These are phyloP conservation scores for Rhopalosiphum padi DNA, from an alignment of 1,140 invertebrate genomes.

Conservation along the genomic window DNA sequence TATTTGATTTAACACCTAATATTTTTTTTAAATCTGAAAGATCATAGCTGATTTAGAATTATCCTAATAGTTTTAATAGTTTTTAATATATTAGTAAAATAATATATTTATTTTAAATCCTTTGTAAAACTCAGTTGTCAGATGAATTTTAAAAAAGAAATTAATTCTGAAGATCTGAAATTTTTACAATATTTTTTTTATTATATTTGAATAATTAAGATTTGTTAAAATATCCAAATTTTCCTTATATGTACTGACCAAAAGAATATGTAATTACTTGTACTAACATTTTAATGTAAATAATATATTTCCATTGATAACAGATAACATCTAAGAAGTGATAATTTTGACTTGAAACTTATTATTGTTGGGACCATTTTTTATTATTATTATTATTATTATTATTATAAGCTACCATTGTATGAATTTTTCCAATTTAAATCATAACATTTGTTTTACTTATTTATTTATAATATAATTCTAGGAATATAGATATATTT, in stretches of 20 bases:
- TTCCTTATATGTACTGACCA: not conserved
- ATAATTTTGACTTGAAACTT: not conserved
- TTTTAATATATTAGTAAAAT: not conserved
- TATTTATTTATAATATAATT: not conserved
- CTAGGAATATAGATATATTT: not conserved
- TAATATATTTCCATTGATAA: not conserved
- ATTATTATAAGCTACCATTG: not conserved
- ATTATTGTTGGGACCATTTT: not conserved
- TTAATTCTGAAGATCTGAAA: not conserved
- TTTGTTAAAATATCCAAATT: not conserved
- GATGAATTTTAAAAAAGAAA: not conserved
- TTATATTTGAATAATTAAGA: not conserved
- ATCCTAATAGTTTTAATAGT: not conserved
- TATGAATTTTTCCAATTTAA: not conserved
- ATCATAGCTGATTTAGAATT: not conserved
- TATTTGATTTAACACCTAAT: too few species aligned
- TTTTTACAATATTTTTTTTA: not conserved
- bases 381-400: not conserved
- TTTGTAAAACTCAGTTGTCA: not conserved
- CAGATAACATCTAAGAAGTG: not conserved
- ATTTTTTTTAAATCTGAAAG: not conserved
- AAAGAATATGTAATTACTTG: not conserved
- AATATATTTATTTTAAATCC: not conserved
- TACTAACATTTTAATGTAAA: not conserved
- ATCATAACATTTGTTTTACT: not conserved